These are phyloP conservation scores for Liasis olivaceus DNA, from an alignment of 2,797 vertebrate species.

Conservation along the genomic window DNA sequence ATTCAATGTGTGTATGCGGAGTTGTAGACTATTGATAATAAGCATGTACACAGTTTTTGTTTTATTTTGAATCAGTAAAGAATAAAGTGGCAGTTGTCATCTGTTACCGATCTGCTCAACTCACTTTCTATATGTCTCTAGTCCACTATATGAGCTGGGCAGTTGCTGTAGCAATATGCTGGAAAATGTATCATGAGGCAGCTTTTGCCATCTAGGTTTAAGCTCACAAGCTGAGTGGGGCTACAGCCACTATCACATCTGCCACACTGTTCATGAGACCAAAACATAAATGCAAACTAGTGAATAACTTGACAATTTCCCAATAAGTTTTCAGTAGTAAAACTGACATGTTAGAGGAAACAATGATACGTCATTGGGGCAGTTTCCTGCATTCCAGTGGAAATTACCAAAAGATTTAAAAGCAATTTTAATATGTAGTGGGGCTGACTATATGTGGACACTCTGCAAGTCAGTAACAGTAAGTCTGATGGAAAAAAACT, in stretches of 20 bases:
- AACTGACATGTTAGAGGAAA: not conserved
- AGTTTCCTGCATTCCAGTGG: not conserved
- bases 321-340: not conserved
- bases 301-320: not conserved
- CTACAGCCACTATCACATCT: not conserved
- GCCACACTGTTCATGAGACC: not conserved
- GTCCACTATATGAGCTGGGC: not conserved
- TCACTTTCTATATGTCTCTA: not conserved
- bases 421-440: not conserved
- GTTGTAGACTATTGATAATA: not conserved
- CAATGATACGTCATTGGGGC: not conserved
- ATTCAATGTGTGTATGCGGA: not conserved
- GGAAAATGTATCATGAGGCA: not conserved
- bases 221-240: not conserved
- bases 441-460: not conserved
- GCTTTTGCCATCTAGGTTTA: not conserved
- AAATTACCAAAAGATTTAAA: not conserved
- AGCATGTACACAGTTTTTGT: not conserved
- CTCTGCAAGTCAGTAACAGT: not conserved
- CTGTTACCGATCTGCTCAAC: not conserved
- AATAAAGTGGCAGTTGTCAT: not conserved
- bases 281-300: not conserved
- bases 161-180: not conserved
- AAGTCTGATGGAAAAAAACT: not conserved
- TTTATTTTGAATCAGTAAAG: not conserved